Percentiles rank a stretch among this genome's conserved stretches.
Conservation (phyloP, 2,888 invertebrate species). For the Andrena minutula region DNA sequence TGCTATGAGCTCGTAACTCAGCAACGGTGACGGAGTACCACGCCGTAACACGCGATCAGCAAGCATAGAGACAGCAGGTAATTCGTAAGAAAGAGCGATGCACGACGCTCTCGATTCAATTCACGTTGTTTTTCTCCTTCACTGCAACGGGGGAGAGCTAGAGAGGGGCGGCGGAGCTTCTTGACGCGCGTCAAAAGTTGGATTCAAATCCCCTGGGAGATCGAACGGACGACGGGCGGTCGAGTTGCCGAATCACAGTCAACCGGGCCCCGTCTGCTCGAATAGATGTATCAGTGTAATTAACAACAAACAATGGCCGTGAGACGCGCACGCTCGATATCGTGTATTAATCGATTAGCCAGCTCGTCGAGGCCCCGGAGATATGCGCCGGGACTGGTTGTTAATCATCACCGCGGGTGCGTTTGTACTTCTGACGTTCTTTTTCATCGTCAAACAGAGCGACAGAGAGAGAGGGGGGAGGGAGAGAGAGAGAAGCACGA, state of each 20-base stretch:
- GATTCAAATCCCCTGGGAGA: slow-evolving; percentile 69
- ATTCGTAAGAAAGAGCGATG: slow-evolving; percentile 32
- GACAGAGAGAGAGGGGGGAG: too few relatives aligned
- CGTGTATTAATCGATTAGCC: slow-evolving; percentile 80
- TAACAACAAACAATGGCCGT: slow-evolving; percentile 82
- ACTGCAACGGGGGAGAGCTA: not conserved
- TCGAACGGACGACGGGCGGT: slow-evolving; percentile 71
- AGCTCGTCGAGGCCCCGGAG: slow-evolving; percentile 68
- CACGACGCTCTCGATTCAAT: slow-evolving; percentile 45
- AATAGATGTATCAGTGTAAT: slow-evolving; percentile 80
- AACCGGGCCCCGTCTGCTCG: slow-evolving; percentile 47
- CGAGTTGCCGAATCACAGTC: slow-evolving; percentile 72
- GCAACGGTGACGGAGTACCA: not conserved
- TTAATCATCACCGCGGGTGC: slow-evolving; percentile 80
- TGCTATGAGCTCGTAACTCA: not conserved
- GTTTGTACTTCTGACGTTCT: slow-evolving; percentile 70
- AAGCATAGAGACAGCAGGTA: slow-evolving; percentile 39
- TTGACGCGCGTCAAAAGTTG: slow-evolving; percentile 59
- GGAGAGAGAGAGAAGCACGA: slow-evolving; percentile 21
- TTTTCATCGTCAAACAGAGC: slow-evolving; percentile 47
- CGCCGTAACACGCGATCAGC: slow-evolving; percentile 31
- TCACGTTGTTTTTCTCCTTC: not conserved
- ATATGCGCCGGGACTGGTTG: slow-evolving; percentile 73
- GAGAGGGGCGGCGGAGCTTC: slow-evolving; percentile 3
- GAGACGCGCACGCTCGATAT: slow-evolving; percentile 75